Base-by-base conservation (phyloP, 1,140 invertebrate species). In the Drosophila littoralis region DNA sequence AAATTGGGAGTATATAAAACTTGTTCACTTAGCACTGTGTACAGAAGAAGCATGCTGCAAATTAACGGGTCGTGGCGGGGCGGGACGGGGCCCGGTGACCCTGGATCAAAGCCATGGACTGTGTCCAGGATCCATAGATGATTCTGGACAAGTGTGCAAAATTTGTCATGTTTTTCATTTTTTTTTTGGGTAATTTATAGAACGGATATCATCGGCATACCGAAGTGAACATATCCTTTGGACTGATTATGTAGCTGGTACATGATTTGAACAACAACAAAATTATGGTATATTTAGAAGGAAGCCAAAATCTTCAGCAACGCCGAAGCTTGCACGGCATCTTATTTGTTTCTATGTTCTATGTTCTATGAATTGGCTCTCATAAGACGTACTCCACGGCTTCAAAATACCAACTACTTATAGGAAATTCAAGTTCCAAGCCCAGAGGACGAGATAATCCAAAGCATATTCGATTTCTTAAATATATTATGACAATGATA, bases 171-270 rank as follows among this genome's bases (percentile, higher is more conserved):
- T 36, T 36, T 36, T 8, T 36, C 2, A 1, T 35, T 35, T 35
- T 40, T 42, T 42, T 42, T 42, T 46, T 8, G 3, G 22, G 22
- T 28, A 28, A 15, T 15, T 45, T 1, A 15, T 13, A n/a, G 15
- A 38, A 40, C n/a, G 15, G 13, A 59, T 59, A 45, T 10, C 22
- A 32, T 59, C 57, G 57, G 57, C 28, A 12, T 2, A 7, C 57
- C 40, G 42, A 59, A 59, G 28, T 17, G 6, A 10, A 59, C 9
- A 35, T 55, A 59, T 59, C 12, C 40, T 36, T 17, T 58, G 40
- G 3, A 15, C 6, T 10, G 12, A 40, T n/a, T 40, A 9, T 40
- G 8, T n/a, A 42, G 4, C 12, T 0, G 4, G 22, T 28, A 28
- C 22, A 28, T 0, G 22, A 28, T 40, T 6, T n/a, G 0, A 13